Base-by-base conservation (phyloP, 2,888 invertebrate species). In the Malachius bipustulatus region DNA sequence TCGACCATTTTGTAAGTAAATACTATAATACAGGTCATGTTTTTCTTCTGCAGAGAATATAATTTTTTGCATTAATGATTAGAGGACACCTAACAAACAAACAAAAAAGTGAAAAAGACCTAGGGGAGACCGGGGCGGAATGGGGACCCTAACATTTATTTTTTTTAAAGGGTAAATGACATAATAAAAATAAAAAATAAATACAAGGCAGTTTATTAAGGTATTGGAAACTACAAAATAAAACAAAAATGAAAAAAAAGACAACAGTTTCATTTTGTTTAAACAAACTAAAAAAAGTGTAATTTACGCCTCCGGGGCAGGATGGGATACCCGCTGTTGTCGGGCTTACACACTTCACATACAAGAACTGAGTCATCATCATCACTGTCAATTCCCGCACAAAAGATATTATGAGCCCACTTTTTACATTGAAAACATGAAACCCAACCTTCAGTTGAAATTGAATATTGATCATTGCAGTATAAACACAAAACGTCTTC, bases 61-160 rank as follows among this genome's bases (percentile, higher is more conserved):
- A n/a, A n/a, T n/a, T n/a, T n/a, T n/a, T n/a, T n/a, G n/a, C n/a
- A n/a, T n/a, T n/a, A n/a, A n/a, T n/a, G n/a, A n/a, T n/a, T n/a
- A n/a, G n/a, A n/a, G n/a, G n/a, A n/a, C n/a, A n/a, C n/a, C n/a
- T n/a, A n/a, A n/a, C n/a, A n/a, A n/a, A n/a, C n/a, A n/a, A n/a
- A n/a, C n/a, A n/a, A n/a, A n/a, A n/a, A n/a, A n/a, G n/a, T n/a
- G n/a, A n/a, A n/a, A n/a, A n/a, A n/a, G n/a, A 19, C 24, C n/a
- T 19, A 19, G 24, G 24, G 24, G 24, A 19, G n/a, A 6, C 24
- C 24, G 24, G 24, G n/a, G 24, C n/a, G n/a, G 24, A 19, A 19
- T 19, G 24, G 24, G n/a, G 24, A 8, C 6, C 6, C 24, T 19
- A 19, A 19, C n/a, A 6, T 19, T 19, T 19, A n/a, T 6, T 19